Conservation (phyloP, 2,888 invertebrate genomes). For the Cristatella mucedo region DNA sequence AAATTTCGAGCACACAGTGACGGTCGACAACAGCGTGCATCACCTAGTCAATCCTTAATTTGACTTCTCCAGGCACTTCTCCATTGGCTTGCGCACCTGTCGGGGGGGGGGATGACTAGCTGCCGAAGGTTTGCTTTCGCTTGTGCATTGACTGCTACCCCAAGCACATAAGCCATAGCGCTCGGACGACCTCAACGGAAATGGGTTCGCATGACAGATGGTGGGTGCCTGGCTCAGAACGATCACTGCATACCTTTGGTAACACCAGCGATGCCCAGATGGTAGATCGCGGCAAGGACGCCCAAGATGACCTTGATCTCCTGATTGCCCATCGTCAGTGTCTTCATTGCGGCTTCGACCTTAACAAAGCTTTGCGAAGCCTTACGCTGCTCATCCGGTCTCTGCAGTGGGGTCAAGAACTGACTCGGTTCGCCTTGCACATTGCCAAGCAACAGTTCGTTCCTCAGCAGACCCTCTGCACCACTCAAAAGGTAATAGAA, state of each 20-base stretch:
- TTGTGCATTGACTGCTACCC: no score
- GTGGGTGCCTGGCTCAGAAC: no score
- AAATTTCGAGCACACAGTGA: no score
- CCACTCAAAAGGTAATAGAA: slow-evolving; percentile 61
- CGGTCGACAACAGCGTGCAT: no score
- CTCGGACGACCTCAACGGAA: no score
- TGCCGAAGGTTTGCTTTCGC: no score
- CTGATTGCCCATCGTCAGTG: slow-evolving; percentile 55
- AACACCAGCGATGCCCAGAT: slow-evolving; percentile 59
- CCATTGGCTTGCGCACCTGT: no score
- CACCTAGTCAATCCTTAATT: no score
- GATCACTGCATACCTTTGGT: slow-evolving; percentile 36
- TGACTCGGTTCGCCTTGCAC: slow-evolving; percentile 57
- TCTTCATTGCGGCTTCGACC: slow-evolving; percentile 58
- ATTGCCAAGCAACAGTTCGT: slow-evolving; percentile 65
- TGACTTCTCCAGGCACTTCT: no score
- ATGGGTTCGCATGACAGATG: no score
- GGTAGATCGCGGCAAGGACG: slow-evolving; percentile 79
- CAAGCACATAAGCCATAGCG: no score
- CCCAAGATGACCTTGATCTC: slow-evolving; percentile 71
- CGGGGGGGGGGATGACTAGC: no score
- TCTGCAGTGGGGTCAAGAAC: slow-evolving; percentile 60
- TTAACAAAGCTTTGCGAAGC: slow-evolving; percentile 67
- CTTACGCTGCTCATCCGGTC: slow-evolving; percentile 60
- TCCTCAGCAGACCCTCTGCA: slow-evolving; percentile 49